Evolutionary conservation across 1,140 invertebrate genomes (phyloP).

Genomic region (Drosophila teissieri): DNA sequence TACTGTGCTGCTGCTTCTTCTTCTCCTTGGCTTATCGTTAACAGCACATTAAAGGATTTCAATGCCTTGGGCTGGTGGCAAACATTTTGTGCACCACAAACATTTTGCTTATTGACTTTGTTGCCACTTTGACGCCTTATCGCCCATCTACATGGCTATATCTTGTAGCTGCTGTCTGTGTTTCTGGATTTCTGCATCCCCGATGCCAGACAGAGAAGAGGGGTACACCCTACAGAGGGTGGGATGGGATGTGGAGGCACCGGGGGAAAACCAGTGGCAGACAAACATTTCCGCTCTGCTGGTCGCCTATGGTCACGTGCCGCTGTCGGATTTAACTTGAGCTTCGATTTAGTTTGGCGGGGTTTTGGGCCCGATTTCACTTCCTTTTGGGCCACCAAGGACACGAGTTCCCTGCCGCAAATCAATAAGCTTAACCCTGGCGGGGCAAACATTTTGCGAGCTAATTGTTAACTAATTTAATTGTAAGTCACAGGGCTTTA

Average conservation of each 20-base stretch:
- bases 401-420: constrained; percentile 19
- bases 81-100: constrained; percentile 47
- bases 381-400: constrained; percentile 37
- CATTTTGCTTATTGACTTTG: constrained; percentile 65
- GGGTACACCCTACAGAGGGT: not conserved
- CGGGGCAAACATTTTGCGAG: not conserved
- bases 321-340: constrained; percentile 30
- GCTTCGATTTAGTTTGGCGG: constrained; percentile 36
- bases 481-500: not conserved
- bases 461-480: constrained; percentile 4
- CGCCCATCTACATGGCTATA: constrained; percentile 53
- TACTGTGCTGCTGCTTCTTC: not conserved
- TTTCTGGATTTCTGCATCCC: constrained; percentile 16
- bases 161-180: constrained; percentile 26
- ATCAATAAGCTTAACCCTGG: constrained; percentile 46
- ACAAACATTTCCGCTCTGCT: constrained; percentile 63
- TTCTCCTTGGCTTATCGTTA: constrained; percentile 66
- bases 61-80: constrained; percentile 54
- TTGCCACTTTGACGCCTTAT: constrained; percentile 70
- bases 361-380: constrained; percentile 15
- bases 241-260: not conserved
- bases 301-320: constrained; percentile 59
- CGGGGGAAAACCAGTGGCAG: constrained; percentile 7
- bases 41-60: constrained; percentile 80
- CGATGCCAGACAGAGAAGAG: not conserved